phyloP scores from a whole-genome alignment of 1,140 invertebrate genomes.

The Achroia grisella region DNA sequence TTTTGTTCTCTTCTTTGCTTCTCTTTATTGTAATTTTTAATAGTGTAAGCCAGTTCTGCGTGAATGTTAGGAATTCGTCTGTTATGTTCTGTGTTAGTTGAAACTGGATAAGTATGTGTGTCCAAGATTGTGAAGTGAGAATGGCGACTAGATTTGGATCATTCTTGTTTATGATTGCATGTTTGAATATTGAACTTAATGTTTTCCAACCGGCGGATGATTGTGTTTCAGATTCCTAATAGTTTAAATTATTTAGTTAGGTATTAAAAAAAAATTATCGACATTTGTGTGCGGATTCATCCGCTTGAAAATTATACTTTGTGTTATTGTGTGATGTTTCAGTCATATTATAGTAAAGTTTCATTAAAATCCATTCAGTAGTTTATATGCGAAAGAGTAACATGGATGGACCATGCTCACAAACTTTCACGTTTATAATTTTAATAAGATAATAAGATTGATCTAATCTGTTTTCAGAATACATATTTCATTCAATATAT shows the following conservation, averaged over 20 bases:
- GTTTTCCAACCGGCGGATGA: conserved; percentile 51
- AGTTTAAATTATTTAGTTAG: neutral
- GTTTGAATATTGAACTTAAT: conserved; percentile 48
- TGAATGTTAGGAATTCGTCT: conserved; percentile 49
- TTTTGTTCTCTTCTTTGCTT: conserved; percentile 23
- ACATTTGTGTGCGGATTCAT: too few species aligned
- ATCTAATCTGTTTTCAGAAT: too few species aligned
- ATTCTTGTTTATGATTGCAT: conserved; percentile 44
- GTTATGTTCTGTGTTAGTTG: conserved; percentile 47
- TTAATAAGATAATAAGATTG: too few species aligned
- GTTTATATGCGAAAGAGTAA: too few species aligned
- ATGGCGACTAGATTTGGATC: conserved; percentile 41
- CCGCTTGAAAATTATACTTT: too few species aligned
- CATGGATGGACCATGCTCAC: too few species aligned
- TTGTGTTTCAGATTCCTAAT: conserved; percentile 44
- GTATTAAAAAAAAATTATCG: too few species aligned
- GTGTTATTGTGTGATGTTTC: too few species aligned
- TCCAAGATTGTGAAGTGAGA: conserved; percentile 58
- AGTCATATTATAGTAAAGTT: too few species aligned
- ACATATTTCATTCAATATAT: too few species aligned
- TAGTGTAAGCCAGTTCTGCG: conserved; percentile 47
- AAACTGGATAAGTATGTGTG: conserved; percentile 46
- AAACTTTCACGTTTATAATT: too few species aligned
- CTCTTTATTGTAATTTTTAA: conserved; percentile 47
- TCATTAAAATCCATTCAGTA: too few species aligned